A percentile compares a stretch with the other conserved stretches of the same genome.
Evolutionary conservation across 2,888 invertebrate genomes (phyloP).

Genomic region (Balanococcus diminutus): DNA sequence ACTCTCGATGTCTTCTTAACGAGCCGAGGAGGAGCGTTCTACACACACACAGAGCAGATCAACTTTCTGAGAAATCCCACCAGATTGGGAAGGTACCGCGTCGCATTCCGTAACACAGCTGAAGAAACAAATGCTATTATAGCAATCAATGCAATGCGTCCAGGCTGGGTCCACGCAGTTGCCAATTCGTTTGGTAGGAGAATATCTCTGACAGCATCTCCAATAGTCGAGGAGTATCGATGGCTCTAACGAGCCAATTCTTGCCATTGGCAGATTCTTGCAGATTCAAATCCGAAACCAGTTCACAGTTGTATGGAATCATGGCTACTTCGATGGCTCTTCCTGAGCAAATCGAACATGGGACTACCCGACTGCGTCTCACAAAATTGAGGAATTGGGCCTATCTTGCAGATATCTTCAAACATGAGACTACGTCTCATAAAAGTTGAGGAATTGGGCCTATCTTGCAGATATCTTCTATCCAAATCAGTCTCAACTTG

Average conservation of each 20-base stretch:
- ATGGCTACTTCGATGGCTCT: too few relatives aligned
- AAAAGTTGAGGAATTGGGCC: too few relatives aligned
- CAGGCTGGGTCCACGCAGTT: neutral
- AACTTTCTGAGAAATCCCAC: conserved; percentile 35
- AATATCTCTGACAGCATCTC: too few relatives aligned
- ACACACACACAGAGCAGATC: conserved; percentile 1
- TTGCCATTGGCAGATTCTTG: neutral
- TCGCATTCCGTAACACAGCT: conserved; percentile 36
- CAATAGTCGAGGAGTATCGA: neutral
- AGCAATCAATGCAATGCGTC: neutral
- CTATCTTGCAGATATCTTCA: too few relatives aligned
- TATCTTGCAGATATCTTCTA: too few relatives aligned
- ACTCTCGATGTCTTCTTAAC: neutral
- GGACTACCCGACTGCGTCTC: too few relatives aligned
- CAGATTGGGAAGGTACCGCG: neutral
- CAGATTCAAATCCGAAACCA: too few relatives aligned
- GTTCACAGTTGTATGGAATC: too few relatives aligned
- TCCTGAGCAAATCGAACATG: too few relatives aligned
- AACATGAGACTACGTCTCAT: too few relatives aligned
- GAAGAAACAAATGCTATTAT: conserved; percentile 26
- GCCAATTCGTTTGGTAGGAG: conserved; percentile 49
- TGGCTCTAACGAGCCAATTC: neutral
- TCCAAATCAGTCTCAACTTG: too few relatives aligned
- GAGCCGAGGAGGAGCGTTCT: neutral
- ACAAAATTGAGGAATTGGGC: too few relatives aligned